Percentiles rank a stretch among this genome's conserved stretches.
These are phyloP conservation scores for Rotaria macrura DNA, from an alignment of 2,888 invertebrate species.

Conservation along the genomic window DNA sequence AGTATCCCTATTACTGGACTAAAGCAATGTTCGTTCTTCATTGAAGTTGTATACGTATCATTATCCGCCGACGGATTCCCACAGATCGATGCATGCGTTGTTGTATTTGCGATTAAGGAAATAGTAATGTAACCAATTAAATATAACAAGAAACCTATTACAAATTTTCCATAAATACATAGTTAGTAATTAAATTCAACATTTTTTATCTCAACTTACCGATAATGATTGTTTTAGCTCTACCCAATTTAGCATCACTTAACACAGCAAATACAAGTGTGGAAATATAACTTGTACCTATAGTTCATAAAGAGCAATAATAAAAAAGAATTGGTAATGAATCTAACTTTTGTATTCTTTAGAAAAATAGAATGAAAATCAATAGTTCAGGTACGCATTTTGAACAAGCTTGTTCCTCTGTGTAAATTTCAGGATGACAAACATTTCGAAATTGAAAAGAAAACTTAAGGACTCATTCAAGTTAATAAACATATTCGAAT, in stretches of 20 bases:
- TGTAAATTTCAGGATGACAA: too few relatives aligned
- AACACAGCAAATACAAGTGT: neutral
- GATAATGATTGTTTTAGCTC: neutral
- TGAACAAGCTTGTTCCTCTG: too few relatives aligned
- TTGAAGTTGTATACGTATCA: neutral
- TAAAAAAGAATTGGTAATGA: too few relatives aligned
- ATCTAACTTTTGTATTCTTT: too few relatives aligned
- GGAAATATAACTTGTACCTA: neutral
- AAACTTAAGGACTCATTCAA: too few relatives aligned
- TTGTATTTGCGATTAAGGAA: neutral
- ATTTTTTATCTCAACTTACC: neutral
- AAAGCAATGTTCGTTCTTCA: neutral
- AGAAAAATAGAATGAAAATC: too few relatives aligned
- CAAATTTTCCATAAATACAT: neutral
- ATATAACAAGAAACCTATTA: neutral
- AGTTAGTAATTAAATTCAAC: neutral
- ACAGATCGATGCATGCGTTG: too few relatives aligned
- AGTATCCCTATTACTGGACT: neutral
- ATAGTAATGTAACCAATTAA: neutral
- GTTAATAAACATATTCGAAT: too few relatives aligned
- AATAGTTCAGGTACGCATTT: too few relatives aligned
- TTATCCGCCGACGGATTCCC: too few relatives aligned
- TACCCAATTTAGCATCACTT: neutral
- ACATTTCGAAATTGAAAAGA: too few relatives aligned
- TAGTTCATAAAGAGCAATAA: neutral